These are phyloP conservation scores for Dascyllus trimaculatus DNA, from an alignment of 2,113 vertebrate species.

Conservation along the genomic window DNA sequence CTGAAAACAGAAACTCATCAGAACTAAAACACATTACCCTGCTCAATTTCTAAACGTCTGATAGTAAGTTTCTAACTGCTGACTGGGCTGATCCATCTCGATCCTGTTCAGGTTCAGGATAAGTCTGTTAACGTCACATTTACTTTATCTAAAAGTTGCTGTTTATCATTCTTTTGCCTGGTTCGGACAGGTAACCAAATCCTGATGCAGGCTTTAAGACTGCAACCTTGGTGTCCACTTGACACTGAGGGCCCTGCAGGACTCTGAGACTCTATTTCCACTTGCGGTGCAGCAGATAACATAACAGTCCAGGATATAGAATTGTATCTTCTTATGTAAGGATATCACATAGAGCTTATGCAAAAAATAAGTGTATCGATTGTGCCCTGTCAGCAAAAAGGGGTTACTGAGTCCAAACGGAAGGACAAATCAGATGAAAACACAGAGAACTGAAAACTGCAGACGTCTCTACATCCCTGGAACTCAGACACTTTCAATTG, in stretches of 20 bases:
- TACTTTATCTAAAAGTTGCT: slow-evolving; percentile 43
- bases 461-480: not conserved
- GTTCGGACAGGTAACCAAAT: slow-evolving; percentile 79
- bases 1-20: slow-evolving; percentile 4
- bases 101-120: not conserved
- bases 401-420: slow-evolving; percentile 8
- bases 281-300: slow-evolving; percentile 65
- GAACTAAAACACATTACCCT: not conserved
- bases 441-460: slow-evolving; percentile 6
- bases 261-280: slow-evolving; percentile 73
- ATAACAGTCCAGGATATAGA: slow-evolving; percentile 33
- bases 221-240: slow-evolving; percentile 76
- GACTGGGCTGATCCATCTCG: not conserved
- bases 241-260: slow-evolving; percentile 74
- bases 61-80: slow-evolving; percentile 7
- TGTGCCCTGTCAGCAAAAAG: slow-evolving; percentile 20
- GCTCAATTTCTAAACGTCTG: not conserved
- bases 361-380: slow-evolving; percentile 59
- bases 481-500: not conserved
- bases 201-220: slow-evolving; percentile 67
- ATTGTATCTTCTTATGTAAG: slow-evolving; percentile 58
- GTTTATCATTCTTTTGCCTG: slow-evolving; percentile 72
- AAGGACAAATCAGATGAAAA: slow-evolving; percentile 11
- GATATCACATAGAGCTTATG: slow-evolving; percentile 23
- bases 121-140: slow-evolving; percentile 31